Evolutionary conservation across 2,888 invertebrate species (phyloP).

Genomic region (Clitarchus hookeri): DNA sequence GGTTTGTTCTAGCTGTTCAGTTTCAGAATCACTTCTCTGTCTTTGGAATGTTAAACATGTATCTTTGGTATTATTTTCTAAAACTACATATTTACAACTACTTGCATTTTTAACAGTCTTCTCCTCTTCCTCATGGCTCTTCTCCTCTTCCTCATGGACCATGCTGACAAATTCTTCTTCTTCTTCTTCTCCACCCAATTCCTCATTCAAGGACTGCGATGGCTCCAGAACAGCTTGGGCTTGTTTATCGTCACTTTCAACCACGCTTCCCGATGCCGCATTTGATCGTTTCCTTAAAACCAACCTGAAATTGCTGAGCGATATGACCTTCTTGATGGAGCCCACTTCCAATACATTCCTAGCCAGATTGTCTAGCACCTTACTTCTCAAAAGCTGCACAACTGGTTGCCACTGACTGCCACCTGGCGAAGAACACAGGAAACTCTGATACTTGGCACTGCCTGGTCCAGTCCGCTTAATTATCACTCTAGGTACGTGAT

Average conservation of each 20-base stretch:
- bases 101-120: neutral
- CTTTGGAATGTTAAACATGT: constrained; percentile 34
- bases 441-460: constrained; percentile 37
- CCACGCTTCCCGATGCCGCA: neutral
- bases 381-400: constrained; percentile 35
- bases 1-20: neutral
- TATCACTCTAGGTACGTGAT: constrained; percentile 36
- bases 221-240: neutral
- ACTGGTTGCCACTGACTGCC: constrained; percentile 36
- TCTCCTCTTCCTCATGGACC: neutral
- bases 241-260: neutral
- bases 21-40: constrained; percentile 25
- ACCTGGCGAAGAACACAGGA: constrained; percentile 30
- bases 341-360: constrained; percentile 17
- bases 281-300: constrained; percentile 20
- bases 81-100: constrained; percentile 27
- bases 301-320: constrained; percentile 1
- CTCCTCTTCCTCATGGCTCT: neutral
- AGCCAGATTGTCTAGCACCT: constrained; percentile 34
- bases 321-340: constrained; percentile 21
- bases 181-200: neutral
- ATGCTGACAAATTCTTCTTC: no score
- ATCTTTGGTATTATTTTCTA: constrained; percentile 36
- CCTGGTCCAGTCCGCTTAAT: constrained; percentile 37
- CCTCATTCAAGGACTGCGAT: neutral